Evolutionary conservation across 2,113 vertebrate genomes (phyloP).

Genomic region (Salvelinus fontinalis): DNA sequence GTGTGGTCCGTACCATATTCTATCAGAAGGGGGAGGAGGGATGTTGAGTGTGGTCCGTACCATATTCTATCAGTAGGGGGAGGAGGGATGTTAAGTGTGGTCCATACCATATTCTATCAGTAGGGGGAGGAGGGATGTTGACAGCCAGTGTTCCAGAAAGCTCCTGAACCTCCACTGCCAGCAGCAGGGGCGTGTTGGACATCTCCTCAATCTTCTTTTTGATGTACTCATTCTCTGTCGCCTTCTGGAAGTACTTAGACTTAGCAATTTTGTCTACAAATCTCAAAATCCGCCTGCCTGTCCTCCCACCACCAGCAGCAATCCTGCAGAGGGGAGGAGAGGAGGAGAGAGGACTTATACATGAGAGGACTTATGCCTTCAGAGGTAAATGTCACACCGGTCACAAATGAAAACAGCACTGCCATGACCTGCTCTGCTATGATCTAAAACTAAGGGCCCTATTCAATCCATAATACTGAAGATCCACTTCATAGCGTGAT

Average conservation of each 20-base stretch:
- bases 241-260: conserved; percentile 89
- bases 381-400: conserved; percentile 22
- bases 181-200: conserved; percentile 85
- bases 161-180: conserved; percentile 86
- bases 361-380: conserved; percentile 18
- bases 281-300: conserved; percentile 83
- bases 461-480: too few relatives aligned
- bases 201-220: conserved; percentile 91
- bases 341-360: background rate
- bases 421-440: background rate
- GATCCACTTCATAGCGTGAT: too few relatives aligned
- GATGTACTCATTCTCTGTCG: conserved; percentile 87
- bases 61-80: background rate
- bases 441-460: background rate
- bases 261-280: conserved; percentile 89
- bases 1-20: background rate
- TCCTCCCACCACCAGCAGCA: conserved; percentile 67
- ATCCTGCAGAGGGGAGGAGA: conserved; percentile 54
- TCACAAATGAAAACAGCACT: background rate
- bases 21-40: background rate
- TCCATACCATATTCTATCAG: conserved; percentile 85
- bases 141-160: conserved; percentile 79
- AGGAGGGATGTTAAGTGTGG: background rate
- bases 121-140: conserved; percentile 85
- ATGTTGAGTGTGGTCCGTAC: background rate